Percentiles rank a stretch among this genome's conserved stretches.
Conservation (phyloP, 2,797 vertebrate genomes). For the Emydoidea blandingii region DNA sequence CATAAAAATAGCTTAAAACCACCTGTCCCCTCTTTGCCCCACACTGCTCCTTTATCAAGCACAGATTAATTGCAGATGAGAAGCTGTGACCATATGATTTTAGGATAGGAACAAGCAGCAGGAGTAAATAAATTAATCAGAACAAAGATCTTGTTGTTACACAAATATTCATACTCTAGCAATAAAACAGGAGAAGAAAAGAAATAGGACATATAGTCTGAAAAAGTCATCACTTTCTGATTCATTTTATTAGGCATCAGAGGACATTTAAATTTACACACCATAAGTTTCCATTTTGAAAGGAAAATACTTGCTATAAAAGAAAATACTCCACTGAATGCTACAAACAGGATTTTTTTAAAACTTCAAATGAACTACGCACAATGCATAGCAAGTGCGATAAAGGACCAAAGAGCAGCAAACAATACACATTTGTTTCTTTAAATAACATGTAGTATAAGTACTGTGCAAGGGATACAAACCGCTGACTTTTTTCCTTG, state of each 20-base stretch:
- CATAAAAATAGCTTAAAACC: not conserved
- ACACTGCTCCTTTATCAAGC: rapidly evolving
- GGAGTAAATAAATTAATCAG: not conserved
- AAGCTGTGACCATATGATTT: not conserved
- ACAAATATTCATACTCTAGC: not conserved
- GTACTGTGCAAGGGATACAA: not conserved
- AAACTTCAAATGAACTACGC: not conserved
- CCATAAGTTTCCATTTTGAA: not conserved
- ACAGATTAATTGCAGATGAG: not conserved
- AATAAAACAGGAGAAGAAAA: not conserved
- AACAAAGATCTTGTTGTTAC: not conserved
- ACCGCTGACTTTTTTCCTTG: not conserved
- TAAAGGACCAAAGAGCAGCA: not conserved
- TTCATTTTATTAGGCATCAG: not conserved
- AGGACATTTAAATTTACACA: not conserved
- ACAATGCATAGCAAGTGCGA: not conserved
- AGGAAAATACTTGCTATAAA: not conserved
- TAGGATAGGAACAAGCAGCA: not conserved
- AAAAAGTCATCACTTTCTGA: not conserved
- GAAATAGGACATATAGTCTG: not conserved
- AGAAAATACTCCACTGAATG: not conserved
- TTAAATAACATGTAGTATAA: not conserved
- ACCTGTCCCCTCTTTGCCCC: not conserved
- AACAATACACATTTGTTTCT: not conserved
- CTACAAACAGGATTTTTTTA: not conserved